Evolutionary conservation across 1,140 invertebrate genomes (phyloP), one percentile per base, ranked within the genome.

Genomic region (Antheraea mylitta): DNA sequence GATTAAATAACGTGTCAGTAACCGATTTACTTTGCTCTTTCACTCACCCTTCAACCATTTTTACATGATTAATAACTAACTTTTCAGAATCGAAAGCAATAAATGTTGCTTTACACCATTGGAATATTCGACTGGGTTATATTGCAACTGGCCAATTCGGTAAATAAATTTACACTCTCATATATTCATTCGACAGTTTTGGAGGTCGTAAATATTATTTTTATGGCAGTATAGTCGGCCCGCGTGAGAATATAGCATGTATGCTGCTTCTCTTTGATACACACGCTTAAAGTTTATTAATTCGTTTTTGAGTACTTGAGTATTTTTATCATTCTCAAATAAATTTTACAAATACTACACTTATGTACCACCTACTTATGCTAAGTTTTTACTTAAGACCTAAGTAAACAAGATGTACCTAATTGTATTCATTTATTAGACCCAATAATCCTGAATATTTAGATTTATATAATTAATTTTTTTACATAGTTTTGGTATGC

Each of bases 161-260:
- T 45, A 67, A 67, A 64, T 37, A n/a, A 67, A 67, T 64, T 67
- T 67, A 64, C 61, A 22, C 36, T 38, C 37, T 64, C 45, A 66
- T 48, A 58, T 64, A 59, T 60, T 66, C 61, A 67, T 67, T 58
- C 36, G 65, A 19, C 66, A 67, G 65, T 58, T 42, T 42, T 19
- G 66, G 16, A 45, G 37, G 61, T 22, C 16, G 64, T 71, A 71
- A 67, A 71, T 67, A 67, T 64, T 63, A 62, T 58, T 64, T 45
- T 42, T 59, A 71, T 67, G 42, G 62, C 58, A 18, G 16, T 66
- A 36, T 18, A 30, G 48, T 9, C 30, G 37, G 45, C 16, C 16
- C 13, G 45, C 45, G 45, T n/a, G 45, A 16, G 45, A n/a, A 6
- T n/a, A 53, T 13, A 16, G 11, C 16, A 13, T 6, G 16, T 13